Percentiles rank a stretch among this genome's conserved stretches.
Conservation (phyloP, 1,140 invertebrate genomes). For the Drosophila funebris region DNA sequence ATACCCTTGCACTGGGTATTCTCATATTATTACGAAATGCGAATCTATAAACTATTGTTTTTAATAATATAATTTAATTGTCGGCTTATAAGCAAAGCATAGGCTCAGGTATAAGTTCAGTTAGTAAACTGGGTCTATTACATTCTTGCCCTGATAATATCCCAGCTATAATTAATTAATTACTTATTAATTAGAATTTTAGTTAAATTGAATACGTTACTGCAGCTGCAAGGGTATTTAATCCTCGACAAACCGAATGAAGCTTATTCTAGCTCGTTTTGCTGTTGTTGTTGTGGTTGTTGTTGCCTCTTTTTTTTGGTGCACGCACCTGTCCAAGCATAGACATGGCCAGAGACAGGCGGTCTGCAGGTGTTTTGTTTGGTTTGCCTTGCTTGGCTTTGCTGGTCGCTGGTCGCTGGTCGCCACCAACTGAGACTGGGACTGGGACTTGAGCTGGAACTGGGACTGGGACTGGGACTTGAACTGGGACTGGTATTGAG, state of each 20-base stretch:
- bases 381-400: conserved; percentile 41
- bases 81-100: too few species aligned
- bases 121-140: too few species aligned
- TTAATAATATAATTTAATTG: too few species aligned
- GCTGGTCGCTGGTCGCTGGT: conserved; percentile 6
- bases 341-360: conserved; percentile 64
- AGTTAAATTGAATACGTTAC: too few species aligned
- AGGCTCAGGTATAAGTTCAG: too few species aligned
- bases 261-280: neutral
- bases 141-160: too few species aligned
- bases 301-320: conserved; percentile 27
- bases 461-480: neutral
- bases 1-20: conserved; percentile 19
- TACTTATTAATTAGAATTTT: too few species aligned
- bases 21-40: neutral
- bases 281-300: conserved; percentile 20
- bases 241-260: neutral
- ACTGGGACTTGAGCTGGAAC: neutral
- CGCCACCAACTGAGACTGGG: neutral
- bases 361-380: conserved; percentile 81
- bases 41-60: neutral
- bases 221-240: conserved; percentile 1
- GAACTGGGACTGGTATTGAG: neutral
- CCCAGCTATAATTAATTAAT: too few species aligned
- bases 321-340: conserved; percentile 71